These are phyloP conservation scores for Haemorhous mexicanus DNA, from an alignment of 2,113 vertebrate species.

Conservation along the genomic window DNA sequence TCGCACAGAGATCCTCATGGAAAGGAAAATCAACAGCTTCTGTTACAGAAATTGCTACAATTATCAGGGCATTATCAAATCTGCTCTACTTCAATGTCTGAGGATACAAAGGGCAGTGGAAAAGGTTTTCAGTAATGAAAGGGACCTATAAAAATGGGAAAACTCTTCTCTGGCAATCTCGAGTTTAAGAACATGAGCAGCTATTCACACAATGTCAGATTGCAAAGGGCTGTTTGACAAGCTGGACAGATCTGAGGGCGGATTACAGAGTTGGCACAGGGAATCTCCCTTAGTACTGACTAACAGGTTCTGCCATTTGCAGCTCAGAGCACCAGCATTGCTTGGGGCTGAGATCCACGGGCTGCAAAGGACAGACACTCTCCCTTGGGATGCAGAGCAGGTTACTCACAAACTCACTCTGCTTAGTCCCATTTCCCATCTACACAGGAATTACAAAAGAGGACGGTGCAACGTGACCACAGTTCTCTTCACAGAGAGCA, in stretches of 20 bases:
- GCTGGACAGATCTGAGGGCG: not conserved
- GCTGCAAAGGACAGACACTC: not conserved
- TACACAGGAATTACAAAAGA: rapidly evolving
- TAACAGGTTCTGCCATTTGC: not conserved
- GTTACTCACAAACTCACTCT: not conserved
- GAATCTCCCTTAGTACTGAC: not conserved
- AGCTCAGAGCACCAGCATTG: not conserved
- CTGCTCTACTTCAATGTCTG: not conserved
- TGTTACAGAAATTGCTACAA: not conserved
- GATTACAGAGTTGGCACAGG: not conserved
- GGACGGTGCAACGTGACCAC: rapidly evolving
- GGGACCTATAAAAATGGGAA: not conserved
- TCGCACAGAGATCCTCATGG: not conserved
- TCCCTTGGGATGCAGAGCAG: not conserved
- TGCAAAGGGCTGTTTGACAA: not conserved
- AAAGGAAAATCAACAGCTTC: not conserved
- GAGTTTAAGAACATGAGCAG: not conserved
- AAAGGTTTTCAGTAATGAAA: not conserved
- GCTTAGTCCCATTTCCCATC: not conserved
- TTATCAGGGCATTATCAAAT: not conserved
- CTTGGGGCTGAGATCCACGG: not conserved
- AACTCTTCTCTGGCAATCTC: not conserved
- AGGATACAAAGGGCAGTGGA: not conserved
- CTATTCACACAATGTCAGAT: not conserved
- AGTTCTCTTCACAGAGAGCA: too few species aligned